A percentile compares a stretch with the other conserved stretches of the same genome.
Evolutionary conservation across 2,888 invertebrate genomes (phyloP).

Genomic region (Cactoblastis cactorum): DNA sequence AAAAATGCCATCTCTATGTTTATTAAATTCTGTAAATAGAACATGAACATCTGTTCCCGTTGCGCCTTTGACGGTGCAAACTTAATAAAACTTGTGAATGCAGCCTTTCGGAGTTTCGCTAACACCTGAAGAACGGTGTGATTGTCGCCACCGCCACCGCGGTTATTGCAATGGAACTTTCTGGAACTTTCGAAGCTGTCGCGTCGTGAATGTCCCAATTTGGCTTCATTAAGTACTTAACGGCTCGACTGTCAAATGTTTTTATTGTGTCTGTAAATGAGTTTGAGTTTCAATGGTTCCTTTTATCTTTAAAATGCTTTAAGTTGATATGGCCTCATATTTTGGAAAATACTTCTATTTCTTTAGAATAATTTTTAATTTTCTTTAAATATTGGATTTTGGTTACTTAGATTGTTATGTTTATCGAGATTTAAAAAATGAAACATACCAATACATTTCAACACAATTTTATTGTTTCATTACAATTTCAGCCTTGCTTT

Average conservation of each 20-base stretch:
- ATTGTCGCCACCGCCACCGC: slow-evolving; percentile 30
- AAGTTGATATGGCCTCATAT: too few species aligned
- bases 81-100: slow-evolving; percentile 61
- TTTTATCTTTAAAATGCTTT: too few species aligned
- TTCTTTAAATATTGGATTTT: background rate
- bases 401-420: too few species aligned
- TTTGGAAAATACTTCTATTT: too few species aligned
- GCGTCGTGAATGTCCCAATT: background rate
- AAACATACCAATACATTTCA: slow-evolving; percentile 45
- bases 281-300: too few species aligned
- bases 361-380: background rate
- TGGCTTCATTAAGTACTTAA: background rate
- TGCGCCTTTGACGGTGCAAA: slow-evolving; percentile 37
- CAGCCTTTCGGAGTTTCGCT: slow-evolving; percentile 41
- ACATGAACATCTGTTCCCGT: slow-evolving; percentile 29
- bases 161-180: slow-evolving; percentile 31
- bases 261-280: background rate
- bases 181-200: background rate
- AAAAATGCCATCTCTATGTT: background rate
- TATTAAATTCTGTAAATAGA: slow-evolving; percentile 25
- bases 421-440: slow-evolving; percentile 17
- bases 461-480: slow-evolving; percentile 79
- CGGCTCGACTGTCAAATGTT: background rate
- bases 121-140: slow-evolving; percentile 25
- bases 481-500: slow-evolving; percentile 79